phyloP scores from a whole-genome alignment of 2,113 vertebrate species.

The Microcebus griseorufus region DNA sequence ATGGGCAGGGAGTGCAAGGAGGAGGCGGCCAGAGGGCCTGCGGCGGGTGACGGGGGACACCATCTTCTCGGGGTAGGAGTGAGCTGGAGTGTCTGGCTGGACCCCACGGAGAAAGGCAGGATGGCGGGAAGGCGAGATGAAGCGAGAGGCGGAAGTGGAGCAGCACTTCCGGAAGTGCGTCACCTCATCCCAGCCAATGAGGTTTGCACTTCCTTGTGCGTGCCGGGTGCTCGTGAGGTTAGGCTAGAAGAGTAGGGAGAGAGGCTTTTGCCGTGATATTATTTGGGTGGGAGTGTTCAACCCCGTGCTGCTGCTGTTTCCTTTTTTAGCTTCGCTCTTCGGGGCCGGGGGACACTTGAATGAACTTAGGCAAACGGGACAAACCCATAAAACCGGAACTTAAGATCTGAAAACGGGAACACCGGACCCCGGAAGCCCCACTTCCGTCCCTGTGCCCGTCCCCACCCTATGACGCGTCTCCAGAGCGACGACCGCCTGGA shows the following conservation, averaged over 20 bases:
- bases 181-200: neutral
- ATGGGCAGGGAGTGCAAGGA: too few relatives aligned
- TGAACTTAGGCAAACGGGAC: neutral
- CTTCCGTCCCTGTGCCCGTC: neutral
- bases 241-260: accelerated
- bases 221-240: accelerated
- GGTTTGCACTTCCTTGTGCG: accelerated
- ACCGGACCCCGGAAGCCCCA: accelerated
- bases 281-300: accelerated
- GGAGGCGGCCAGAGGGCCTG: too few relatives aligned
- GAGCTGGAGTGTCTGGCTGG: too few relatives aligned
- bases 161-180: too few relatives aligned
- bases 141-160: too few relatives aligned
- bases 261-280: accelerated
- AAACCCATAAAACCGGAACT: neutral
- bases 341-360: too few relatives aligned
- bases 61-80: too few relatives aligned
- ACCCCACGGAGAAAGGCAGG: too few relatives aligned
- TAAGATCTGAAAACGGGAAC: neutral
- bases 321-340: neutral
- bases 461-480: accelerated
- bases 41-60: too few relatives aligned
- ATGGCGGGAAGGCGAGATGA: too few relatives aligned
- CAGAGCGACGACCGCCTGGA: neutral
- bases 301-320: accelerated